Evolutionary conservation across 2,888 invertebrate species (phyloP), one percentile per base, ranked within the genome.

Genomic region (Acholoe squamosa): DNA sequence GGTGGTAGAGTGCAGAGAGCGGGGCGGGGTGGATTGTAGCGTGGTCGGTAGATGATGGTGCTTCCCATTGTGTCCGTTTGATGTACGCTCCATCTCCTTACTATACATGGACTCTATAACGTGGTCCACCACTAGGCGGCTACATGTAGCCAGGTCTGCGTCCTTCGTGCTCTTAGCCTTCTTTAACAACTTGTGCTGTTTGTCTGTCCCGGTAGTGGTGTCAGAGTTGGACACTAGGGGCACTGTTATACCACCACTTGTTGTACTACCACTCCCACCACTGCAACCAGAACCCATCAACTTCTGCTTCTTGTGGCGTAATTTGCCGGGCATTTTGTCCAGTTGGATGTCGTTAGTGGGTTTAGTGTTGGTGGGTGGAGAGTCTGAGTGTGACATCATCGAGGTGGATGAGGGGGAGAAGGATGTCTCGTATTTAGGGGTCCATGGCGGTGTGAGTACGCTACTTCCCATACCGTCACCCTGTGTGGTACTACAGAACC

Each of bases 101-200:
- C 80, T 80, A 54, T 90, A 91, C 56, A 90, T 86, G 19, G 91
- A 71, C 51, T 91, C 91, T 16, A 91, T 91, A 76, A 91, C 90
- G 51, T 90, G 89, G 14, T 91, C 92, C 5, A 91, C 67, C 22
- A 91, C 91, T 3, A 91, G 76, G 25, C 89, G 90, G 28, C 90
- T 90, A 34, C 89, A 89, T 7, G 89, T 89, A 5, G 89, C 89
- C 89, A 89, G 28, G 67, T 89, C 71, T 1, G 61, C 22, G 67
- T 89, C 89, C 33, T 86, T 86, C 43, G 10, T 10, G 7, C 7
- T 56, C 0, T 25, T 3, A 25, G 22, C 7, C 25, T 31, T 0
- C 22, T 56, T 86, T 28, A 25, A 25, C n/a, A 3, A 34, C 25
- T n/a, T 31, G 33, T 80, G 33, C 7, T 31, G 77, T 80, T 43